These are phyloP conservation scores for Protaetia brevitarsis DNA, from an alignment of 1,140 invertebrate species.

Conservation along the genomic window DNA sequence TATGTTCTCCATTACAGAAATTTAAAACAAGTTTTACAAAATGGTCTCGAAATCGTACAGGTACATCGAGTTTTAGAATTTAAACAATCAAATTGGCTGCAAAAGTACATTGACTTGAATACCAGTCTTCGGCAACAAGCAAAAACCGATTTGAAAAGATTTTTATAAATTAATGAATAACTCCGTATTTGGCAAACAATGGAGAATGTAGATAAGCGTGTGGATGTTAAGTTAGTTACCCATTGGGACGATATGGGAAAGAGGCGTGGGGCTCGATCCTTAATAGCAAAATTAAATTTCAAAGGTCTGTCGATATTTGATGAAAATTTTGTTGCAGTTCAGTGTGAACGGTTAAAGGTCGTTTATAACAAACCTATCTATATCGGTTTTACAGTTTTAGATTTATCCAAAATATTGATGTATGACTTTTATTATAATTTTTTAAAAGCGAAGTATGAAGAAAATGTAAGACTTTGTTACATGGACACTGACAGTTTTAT, in stretches of 20 bases:
- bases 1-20: too few relatives aligned
- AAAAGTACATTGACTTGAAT: too few relatives aligned
- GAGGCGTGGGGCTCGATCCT: conserved; percentile 31
- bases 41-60: too few relatives aligned
- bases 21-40: too few relatives aligned
- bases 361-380: conserved; percentile 49
- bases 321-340: conserved; percentile 46
- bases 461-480: conserved; percentile 32
- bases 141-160: too few relatives aligned
- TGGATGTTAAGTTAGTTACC: conserved; percentile 43
- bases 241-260: conserved; percentile 28
- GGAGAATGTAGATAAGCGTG: conserved; percentile 22
- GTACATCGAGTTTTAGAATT: too few relatives aligned
- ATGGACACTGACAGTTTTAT: conserved; percentile 38
- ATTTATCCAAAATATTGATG: too few relatives aligned
- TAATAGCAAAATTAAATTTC: conserved; percentile 42
- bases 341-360: conserved; percentile 42
- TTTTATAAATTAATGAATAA: too few relatives aligned
- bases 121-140: too few relatives aligned
- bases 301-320: conserved; percentile 35
- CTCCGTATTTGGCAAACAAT: too few relatives aligned
- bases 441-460: conserved; percentile 29
- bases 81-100: too few relatives aligned
- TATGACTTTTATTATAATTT: conserved; percentile 36
- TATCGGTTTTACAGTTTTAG: conserved; percentile 47